These are phyloP conservation scores for Drosophila anomalata DNA, from an alignment of 2,888 invertebrate species.

Conservation along the genomic window DNA sequence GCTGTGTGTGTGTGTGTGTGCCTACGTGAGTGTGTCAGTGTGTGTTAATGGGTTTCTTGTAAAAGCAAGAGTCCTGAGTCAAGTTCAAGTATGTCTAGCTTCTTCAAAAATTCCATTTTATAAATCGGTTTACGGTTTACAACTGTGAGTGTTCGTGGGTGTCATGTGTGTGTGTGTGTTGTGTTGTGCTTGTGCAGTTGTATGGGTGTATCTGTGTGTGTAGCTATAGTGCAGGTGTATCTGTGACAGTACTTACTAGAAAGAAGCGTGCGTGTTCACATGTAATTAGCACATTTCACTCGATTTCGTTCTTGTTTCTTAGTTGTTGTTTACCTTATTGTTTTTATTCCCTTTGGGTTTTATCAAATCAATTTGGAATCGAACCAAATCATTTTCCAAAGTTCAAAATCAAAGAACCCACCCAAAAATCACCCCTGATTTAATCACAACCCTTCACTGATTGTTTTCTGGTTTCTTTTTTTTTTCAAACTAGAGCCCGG, in stretches of 20 bases:
- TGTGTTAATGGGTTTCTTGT: conserved; percentile 33
- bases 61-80: conserved; percentile 26
- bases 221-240: conserved; percentile 4
- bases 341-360: conserved; percentile 17
- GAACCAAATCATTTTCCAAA: conserved; percentile 19
- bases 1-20: conserved; percentile 19
- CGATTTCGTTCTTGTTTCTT: conserved; percentile 43
- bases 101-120: conserved; percentile 4
- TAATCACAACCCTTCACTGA: not conserved
- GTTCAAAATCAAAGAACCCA: conserved; percentile 17
- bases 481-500: not conserved
- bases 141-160: conserved; percentile 50
- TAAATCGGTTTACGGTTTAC: conserved; percentile 7
- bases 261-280: conserved; percentile 69
- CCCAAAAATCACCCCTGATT: not conserved
- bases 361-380: conserved; percentile 37
- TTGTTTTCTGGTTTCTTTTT: not conserved
- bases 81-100: conserved; percentile 34
- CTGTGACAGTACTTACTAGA: conserved; percentile 66
- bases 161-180: conserved; percentile 11
- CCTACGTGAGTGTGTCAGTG: conserved; percentile 19
- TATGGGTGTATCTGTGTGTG: conserved; percentile 10
- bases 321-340: conserved; percentile 38
- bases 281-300: conserved; percentile 67
- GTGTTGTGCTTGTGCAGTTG: conserved; percentile 8